Conservation (phyloP, 2,888 invertebrate genomes). For the Drosophila multiciliata region DNA sequence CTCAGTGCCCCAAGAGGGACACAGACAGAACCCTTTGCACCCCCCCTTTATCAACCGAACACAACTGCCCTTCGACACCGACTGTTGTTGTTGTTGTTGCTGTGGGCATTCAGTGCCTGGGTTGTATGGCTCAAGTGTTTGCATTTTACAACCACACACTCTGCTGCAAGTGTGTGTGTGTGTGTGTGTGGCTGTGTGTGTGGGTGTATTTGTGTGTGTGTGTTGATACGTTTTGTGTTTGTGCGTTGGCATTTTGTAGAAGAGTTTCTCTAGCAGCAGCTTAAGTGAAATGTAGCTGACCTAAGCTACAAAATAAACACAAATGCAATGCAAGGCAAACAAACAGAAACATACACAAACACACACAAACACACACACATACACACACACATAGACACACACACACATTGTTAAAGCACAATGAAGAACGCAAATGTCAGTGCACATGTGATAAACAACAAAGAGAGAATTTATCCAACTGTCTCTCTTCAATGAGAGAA, state of each 20-base stretch:
- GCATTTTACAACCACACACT: constrained; percentile 74
- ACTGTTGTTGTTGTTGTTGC: background rate
- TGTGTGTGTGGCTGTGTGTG: constrained; percentile 30
- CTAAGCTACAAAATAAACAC: constrained; percentile 81
- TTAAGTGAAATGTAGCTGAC: constrained; percentile 83
- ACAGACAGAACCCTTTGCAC: background rate
- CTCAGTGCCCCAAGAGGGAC: background rate
- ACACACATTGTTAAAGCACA: constrained; percentile 37
- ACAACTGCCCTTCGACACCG: background rate
- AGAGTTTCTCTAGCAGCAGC: constrained; percentile 60
- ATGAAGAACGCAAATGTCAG: constrained; percentile 58
- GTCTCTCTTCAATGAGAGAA: too few relatives aligned
- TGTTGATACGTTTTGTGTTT: constrained; percentile 43
- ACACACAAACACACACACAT: background rate
- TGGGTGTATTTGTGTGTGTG: constrained; percentile 31
- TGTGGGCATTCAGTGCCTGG: constrained; percentile 52
- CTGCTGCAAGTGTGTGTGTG: constrained; percentile 14
- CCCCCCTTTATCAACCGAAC: background rate
- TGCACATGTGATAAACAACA: constrained; percentile 27
- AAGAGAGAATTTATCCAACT: background rate
- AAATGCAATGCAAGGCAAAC: constrained; percentile 49
- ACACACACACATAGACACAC: constrained; percentile 2
- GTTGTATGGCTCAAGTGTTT: constrained; percentile 74
- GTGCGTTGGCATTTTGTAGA: constrained; percentile 64
- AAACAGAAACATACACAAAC: constrained; percentile 10